Evolutionary conservation across 1,140 invertebrate species (phyloP), one percentile per base, ranked within the genome.

Genomic region (Penaeus chinensis): DNA sequence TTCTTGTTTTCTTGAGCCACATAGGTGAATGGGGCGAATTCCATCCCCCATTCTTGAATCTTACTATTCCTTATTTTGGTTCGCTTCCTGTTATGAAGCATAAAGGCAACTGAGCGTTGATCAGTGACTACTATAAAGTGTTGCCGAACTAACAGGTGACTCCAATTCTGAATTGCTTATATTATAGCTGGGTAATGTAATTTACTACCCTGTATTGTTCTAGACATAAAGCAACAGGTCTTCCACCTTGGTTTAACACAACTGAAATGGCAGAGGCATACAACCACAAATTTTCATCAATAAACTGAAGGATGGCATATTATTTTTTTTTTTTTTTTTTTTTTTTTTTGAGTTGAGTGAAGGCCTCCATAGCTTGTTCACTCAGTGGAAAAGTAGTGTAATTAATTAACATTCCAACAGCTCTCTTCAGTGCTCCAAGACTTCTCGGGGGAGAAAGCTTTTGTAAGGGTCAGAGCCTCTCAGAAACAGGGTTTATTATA

Each of bases 1-100:
- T n/a, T n/a, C n/a, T n/a, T n/a, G n/a, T n/a, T n/a, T n/a, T n/a
- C n/a, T n/a, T n/a, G n/a, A n/a, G n/a, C n/a, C n/a, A 37, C 37
- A 37, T 5, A 37, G 5, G 5, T 5, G 5, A 37, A 37, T 2
- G 37, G 5, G 5, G 5, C 37, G 2, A 37, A 37, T 71, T 18
- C 37, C 0, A 81, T 37, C 22, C 78, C 69, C 54, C 47, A 81
- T 81, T 71, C 63, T 16, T 74, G 47, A 47, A 74, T 81, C 76
- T 69, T 80, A 65, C 74, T 80, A 42, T 81, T 80, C 84, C 78
- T 85, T 78, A 80, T 86, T 42, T 80, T 86, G 20, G 61, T 80
- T 10, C n/a, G 84, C 47, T 66, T 80, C 42, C 74, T 85, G 20
- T 69, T 86, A 77, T 69, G 76, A 32, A 80, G 32, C 76, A 80